Evolutionary conservation across 2,113 vertebrate species (phyloP), one percentile per base, ranked within the genome.

Genomic region (Leuciscus idus): DNA sequence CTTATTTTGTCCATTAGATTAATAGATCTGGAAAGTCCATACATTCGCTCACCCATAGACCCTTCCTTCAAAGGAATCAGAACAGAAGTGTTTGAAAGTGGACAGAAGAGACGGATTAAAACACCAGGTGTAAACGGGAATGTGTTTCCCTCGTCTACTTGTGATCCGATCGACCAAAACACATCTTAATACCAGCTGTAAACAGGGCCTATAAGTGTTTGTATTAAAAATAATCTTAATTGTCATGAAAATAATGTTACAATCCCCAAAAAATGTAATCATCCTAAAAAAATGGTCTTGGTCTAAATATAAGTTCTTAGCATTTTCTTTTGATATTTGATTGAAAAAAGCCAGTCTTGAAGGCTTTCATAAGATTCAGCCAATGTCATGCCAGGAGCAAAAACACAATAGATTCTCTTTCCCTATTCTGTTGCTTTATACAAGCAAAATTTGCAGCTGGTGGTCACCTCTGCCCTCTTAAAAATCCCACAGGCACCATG

Each of bases 401-500:
- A 43, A 72, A n/a, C 4, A 8, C 68, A 12, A 10, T 43, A 43
- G 10, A 2, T 72, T 43, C 39, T 72, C 30, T 70, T 70, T 17
- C 33, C 15, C 13, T 66, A 15, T 17, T 33, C 17, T 36, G 21
- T 10, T 15, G 23, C 12, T 48, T 46, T 50, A 17, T 15, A 75
- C 23, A 46, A 73, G 23, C 23, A 13, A 7, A n/a, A 46, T 59
- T 1, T 57, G 52, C 55, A 39, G 9, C 75, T 26, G 6, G 48
- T 64, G 9, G 19, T 21, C 12, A 50, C 61, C 43, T 72, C 64
- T 83, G 23, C 36, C 6, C 48, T 50, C 11, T 17, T 77, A 0
- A 9, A 43, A 66, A 52, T n/a, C 33, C 39, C 76, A 62, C 52
- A 85, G 77, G 80, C 23, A 70, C 75, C 26, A 39, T 82, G 12